Evolutionary conservation across 1,140 invertebrate species (phyloP), one percentile per base, ranked within the genome.

Genomic region (Zaprionus tsacasi): DNA sequence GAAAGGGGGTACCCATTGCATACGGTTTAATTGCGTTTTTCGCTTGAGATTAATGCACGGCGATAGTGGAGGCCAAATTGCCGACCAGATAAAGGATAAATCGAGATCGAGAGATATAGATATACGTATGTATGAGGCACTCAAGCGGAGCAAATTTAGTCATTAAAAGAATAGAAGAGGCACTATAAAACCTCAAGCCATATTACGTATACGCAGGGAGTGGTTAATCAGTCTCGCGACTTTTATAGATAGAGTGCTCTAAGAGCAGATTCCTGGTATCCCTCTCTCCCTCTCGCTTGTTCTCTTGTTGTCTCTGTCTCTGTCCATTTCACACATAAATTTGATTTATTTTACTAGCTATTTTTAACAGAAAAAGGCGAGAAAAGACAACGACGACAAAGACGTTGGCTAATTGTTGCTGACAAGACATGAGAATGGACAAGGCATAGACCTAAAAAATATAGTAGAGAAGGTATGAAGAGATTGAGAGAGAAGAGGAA

Each of bases 341-440:
- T 89, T 88, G 85, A 88, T 88, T 88, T 88, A 88, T 88, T 70
- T 45, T 70, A 64, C 55, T 72, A 71, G 54, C 73, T 78, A 88
- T 88, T 81, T 83, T 78, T 70, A 88, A 81, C 61, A 55, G 67
- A 54, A 58, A 58, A 58, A 30, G 27, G 6, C 27, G 4, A 1
- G 27, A 30, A 30, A 48, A 75, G 56, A 69, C 75, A 63, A 75
- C 72, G 79, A 68, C 76, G 55, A 30, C 27, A 30, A 78, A 72
- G 70, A 65, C 76, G 64, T 67, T 65, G 64, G 81, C 85, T 88
- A 88, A 89, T 88, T 88, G 83, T 79, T 79, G 81, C 68, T 89
- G 83, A 83, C 83, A 89, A 73, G 74, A 68, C 57, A 58, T 45
- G 45, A 79, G 70, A 56, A 48, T 35, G 13, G 10, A 21, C 61